Conservation (phyloP, 2,888 invertebrate genomes). For the Drosophila melanosoma region DNA sequence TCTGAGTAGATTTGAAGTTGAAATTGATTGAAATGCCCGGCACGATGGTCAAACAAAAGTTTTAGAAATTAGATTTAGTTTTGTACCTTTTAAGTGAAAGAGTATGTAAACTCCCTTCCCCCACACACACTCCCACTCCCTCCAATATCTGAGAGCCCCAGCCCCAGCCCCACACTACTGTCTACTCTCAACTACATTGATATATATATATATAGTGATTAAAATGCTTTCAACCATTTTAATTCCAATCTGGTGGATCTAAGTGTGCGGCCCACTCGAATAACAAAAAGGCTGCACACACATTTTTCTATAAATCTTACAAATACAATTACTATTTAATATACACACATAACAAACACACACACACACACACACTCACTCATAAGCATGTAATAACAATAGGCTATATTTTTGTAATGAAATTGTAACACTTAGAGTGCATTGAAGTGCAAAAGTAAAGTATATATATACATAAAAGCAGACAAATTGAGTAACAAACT, state of each 20-base stretch:
- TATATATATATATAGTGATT: not conserved
- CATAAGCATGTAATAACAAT: conserved; percentile 59
- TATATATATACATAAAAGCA: conserved; percentile 42
- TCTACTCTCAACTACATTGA: conserved; percentile 15
- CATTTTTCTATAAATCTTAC: conserved; percentile 57
- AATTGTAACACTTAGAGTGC: conserved; percentile 68
- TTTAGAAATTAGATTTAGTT: conserved; percentile 43
- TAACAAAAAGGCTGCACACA: conserved; percentile 61
- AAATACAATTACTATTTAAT: conserved; percentile 62
- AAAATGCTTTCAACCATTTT: conserved; percentile 35
- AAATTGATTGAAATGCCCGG: conserved; percentile 52
- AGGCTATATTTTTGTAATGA: conserved; percentile 78
- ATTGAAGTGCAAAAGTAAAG: conserved; percentile 69
- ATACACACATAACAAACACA: conserved; percentile 12
- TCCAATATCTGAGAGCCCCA: not conserved
- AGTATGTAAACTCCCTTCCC: conserved; percentile 26
- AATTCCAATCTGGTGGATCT: conserved; percentile 28
- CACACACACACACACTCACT: conserved; percentile 9
- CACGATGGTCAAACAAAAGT: conserved; percentile 46
- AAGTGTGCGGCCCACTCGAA: conserved; percentile 62
- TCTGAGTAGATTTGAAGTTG: conserved; percentile 41
- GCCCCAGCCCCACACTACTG: not conserved
- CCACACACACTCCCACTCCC: not conserved
- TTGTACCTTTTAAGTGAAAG: conserved; percentile 34
- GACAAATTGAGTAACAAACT: conserved; percentile 10